phyloP scores from a whole-genome alignment of 2,797 vertebrate species.

The Manis pentadactyla region DNA sequence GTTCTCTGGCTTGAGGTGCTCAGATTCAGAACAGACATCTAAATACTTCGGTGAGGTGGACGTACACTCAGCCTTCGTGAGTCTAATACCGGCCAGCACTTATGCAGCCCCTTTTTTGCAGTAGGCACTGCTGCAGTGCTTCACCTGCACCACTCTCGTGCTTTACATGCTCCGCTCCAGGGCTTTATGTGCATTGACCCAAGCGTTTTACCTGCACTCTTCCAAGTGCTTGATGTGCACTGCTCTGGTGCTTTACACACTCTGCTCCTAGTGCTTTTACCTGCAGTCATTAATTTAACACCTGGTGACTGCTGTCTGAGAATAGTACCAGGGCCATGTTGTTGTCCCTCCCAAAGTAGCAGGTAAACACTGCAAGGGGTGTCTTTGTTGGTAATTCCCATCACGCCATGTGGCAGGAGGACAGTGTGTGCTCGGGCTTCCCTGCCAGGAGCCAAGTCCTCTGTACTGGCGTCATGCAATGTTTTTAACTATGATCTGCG shows the following conservation, averaged over 20 bases:
- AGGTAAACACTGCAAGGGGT: neutral
- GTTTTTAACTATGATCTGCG: neutral
- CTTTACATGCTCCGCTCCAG: no score
- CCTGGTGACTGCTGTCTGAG: neutral
- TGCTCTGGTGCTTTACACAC: no score
- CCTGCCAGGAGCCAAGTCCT: neutral
- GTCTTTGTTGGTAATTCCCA: neutral
- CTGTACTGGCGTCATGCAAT: no score
- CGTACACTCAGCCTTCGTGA: neutral
- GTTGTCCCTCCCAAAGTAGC: neutral
- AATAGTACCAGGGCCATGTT: neutral
- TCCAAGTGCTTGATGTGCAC: no score
- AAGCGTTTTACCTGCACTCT: no score
- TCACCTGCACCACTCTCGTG: no score
- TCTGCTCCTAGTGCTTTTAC: neutral
- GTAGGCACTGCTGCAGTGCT: no score
- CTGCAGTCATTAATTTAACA: neutral
- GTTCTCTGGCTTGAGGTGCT: neutral
- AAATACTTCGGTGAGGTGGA: neutral
- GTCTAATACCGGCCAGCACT: neutral
- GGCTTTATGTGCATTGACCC: no score
- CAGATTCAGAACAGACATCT: neutral
- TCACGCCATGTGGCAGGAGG: accelerated
- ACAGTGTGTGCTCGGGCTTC: neutral
- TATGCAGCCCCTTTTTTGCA: accelerated